Base-by-base conservation (phyloP, 2,797 vertebrate genomes). In the Threskiornis aethiopicus region DNA sequence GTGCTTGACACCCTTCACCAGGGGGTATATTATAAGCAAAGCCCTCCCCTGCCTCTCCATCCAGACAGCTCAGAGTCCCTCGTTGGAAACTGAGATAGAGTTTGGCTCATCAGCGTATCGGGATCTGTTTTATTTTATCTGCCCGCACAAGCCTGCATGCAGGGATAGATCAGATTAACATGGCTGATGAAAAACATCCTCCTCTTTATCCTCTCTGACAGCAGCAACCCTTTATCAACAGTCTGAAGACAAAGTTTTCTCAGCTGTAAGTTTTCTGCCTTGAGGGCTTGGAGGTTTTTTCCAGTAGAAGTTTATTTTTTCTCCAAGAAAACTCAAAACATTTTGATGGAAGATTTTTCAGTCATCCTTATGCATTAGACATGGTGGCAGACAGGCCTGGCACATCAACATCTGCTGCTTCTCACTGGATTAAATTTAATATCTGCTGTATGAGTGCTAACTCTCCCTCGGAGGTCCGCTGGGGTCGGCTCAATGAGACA, bases 281-380 rank as follows among this genome's bases (percentile, higher is more conserved):
- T 76, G 41, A 46, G 84, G 94, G 37, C 65, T 25, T 2, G 29
- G 57, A 8, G 10, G 29, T 41, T 58, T 52, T 46, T 33, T 13
- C 42, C 57, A 67, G 42, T 37, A 84, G 55, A 82, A 85, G 35
- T 90, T 82, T 84, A 69, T 69, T 83, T 94, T 83, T 83, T 46
- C 49, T 80, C 81, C 58, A 77, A 86, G 86, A 90, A 78, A 92
- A 94, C 86, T 78, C 65, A 87, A 75, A 95, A 84, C 65, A 83
- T 94, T 93, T 91, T 84, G 88, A 93, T 93, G 75, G 84, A 82
- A 94, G 89, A 90, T 84, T 94, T 95, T 97, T 83, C 84, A 94
- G 61, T 78, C 78, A 47, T 87, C 78, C 61, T 94, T 83, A 73
- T n/a, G 55, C 67, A 87, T 92, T 87, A 94, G 67, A 58, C 0